Base-by-base conservation (phyloP, 2,797 vertebrate genomes). In the Poecilia picta region DNA sequence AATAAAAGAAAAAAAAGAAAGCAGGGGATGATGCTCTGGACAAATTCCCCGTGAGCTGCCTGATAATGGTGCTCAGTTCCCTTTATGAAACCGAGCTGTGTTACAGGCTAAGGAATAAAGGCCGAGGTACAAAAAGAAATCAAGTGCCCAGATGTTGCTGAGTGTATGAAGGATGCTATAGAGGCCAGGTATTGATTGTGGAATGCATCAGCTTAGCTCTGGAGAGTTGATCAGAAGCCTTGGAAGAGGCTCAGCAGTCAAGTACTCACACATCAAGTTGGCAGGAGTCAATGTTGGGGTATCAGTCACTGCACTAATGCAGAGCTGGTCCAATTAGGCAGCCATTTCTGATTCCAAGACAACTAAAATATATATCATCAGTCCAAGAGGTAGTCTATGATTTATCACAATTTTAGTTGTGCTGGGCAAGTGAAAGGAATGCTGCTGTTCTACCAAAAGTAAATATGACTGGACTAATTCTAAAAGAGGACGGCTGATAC, bases 211-310 rank as follows among this genome's bases (percentile, higher is more conserved):
- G 81, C 85, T 84, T 72, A 80, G 83, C 91, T 89, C 90, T 25
- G 31, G 90, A 90, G 92, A 89, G 85, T 80, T 89, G 90, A 93
- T 91, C 89, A 83, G 89, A 88, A 11, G 76, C 74, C 80, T 81
- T 80, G 80, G 79, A 92, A 83, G 78, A 90, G 64, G 75, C 77
- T 77, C 76, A 12, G 36, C 80, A 1, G 11, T 59, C 62, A 4
- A 45, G 41, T 2, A 51, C 64, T 25, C 72, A 45, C 80, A 53
- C 74, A 75, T 73, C 33, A 45, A 59, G 76, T 78, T 79, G 73
- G 64, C 3, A 2, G 45, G 33, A 84, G 85, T 90, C 88, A 79
- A 89, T 89, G 87, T 73, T 62, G 83, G 83, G 78, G 85, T 75
- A 80, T 82, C 79, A 82, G 75, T 77, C 80, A 73, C 83, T 39